These are phyloP conservation scores for Siniperca knerii DNA, from an alignment of 2,113 vertebrate species.

Conservation along the genomic window DNA sequence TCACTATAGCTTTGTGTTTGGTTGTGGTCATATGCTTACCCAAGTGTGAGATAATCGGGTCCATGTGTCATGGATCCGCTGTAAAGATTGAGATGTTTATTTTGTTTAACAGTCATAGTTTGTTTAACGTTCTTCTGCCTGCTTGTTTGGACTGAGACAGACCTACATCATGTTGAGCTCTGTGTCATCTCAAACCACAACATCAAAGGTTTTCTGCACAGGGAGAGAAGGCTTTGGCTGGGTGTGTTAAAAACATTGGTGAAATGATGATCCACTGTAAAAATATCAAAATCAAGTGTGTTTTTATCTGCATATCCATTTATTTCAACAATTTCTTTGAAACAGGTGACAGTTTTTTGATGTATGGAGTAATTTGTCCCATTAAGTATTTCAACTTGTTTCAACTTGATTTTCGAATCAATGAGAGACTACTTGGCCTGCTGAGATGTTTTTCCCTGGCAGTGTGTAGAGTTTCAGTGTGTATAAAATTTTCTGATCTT, in stretches of 20 bases:
- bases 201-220: slow-evolving; percentile 59
- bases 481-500: slow-evolving; percentile 30
- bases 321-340: not conserved
- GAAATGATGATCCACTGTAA: slow-evolving; percentile 33
- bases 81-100: slow-evolving; percentile 64
- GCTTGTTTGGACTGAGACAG: slow-evolving; percentile 68
- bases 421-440: not conserved
- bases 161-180: slow-evolving; percentile 38
- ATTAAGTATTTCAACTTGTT: not conserved
- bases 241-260: slow-evolving; percentile 21
- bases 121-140: slow-evolving; percentile 72
- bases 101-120: slow-evolving; percentile 56
- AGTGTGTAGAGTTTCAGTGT: not conserved
- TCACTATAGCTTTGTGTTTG: slow-evolving; percentile 22
- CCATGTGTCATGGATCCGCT: slow-evolving; percentile 35
- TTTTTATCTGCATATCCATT: not conserved
- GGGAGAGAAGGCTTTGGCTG: not conserved
- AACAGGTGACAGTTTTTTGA: not conserved
- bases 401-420: not conserved
- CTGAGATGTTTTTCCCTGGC: not conserved
- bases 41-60: slow-evolving; percentile 25
- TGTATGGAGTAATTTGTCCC: not conserved
- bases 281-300: slow-evolving; percentile 29
- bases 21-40: slow-evolving; percentile 25
- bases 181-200: slow-evolving; percentile 53